Percentiles rank a stretch among this genome's conserved stretches.
Evolutionary conservation across 2,888 invertebrate species (phyloP).

Genomic region (Archaeoteleia sp.): DNA sequence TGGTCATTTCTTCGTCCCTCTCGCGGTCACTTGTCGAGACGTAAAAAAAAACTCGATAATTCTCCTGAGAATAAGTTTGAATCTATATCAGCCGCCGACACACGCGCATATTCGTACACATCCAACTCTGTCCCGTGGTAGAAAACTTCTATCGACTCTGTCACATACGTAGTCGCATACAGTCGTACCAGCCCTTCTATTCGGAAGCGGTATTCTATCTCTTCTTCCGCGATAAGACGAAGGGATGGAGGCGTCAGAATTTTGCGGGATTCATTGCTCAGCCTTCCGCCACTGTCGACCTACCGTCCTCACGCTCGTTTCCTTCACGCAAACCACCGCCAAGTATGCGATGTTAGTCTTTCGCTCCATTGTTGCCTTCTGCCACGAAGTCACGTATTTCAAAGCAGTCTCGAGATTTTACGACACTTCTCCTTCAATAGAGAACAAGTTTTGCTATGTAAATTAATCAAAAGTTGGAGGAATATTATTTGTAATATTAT

Average conservation of each 20-base stretch:
- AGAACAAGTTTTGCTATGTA: background rate
- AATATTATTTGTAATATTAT: no score
- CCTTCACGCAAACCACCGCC: constrained; percentile 15
- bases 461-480: background rate
- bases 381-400: constrained; percentile 1
- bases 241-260: constrained; percentile 52
- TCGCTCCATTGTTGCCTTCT: background rate
- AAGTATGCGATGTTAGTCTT: constrained; percentile 8
- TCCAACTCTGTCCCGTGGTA: background rate
- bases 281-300: constrained; percentile 55
- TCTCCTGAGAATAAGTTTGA: no score
- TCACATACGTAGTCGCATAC: constrained; percentile 32
- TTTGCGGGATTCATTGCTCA: constrained; percentile 58
- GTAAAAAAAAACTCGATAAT: no score
- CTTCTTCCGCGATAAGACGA: constrained; percentile 46
- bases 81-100: no score
- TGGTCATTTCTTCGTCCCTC: no score
- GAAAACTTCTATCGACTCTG: constrained; percentile 35
- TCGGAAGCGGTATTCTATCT: constrained; percentile 46
- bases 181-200: constrained; percentile 22
- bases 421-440: background rate
- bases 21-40: no score
- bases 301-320: constrained; percentile 47
- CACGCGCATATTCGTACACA: no score
- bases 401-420: background rate